A percentile compares a stretch with the other conserved stretches of the same genome.
Evolutionary conservation across 2,888 invertebrate genomes (phyloP).

Genomic region (Pollenia amentaria): DNA sequence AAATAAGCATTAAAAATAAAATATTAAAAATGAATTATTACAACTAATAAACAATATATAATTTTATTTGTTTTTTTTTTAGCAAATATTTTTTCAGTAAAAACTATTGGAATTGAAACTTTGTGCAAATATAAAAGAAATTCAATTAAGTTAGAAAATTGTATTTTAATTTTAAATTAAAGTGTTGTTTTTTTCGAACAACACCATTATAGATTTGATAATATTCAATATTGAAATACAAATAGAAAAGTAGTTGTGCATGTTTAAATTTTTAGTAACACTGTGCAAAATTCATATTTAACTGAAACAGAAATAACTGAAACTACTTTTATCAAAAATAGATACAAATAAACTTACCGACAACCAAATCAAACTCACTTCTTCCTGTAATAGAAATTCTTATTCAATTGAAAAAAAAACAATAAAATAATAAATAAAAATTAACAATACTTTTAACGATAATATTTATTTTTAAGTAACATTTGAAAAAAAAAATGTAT

Average conservation of each 20-base stretch:
- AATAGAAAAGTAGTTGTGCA: conserved; percentile 56
- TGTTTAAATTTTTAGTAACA: conserved; percentile 44
- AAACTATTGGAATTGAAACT: conserved; percentile 37
- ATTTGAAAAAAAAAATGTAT: conserved; percentile 12
- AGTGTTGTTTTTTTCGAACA: no score
- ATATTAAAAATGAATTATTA: neutral
- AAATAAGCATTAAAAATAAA: conserved; percentile 24
- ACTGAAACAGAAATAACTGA: conserved; percentile 1
- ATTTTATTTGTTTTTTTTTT: neutral
- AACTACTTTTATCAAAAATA: conserved; percentile 15
- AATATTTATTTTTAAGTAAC: conserved; percentile 52
- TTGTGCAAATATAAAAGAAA: neutral
- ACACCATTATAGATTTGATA: conserved; percentile 19
- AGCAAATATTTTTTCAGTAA: conserved; percentile 8
- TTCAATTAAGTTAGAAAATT: neutral
- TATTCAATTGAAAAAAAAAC: conserved; percentile 16
- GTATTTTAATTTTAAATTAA: conserved; percentile 1
- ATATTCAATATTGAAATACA: conserved; percentile 24
- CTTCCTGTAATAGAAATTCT: conserved; percentile 64
- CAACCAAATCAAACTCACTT: conserved; percentile 38
- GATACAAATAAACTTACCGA: neutral
- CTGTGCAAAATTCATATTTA: neutral
- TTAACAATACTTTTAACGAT: conserved; percentile 46
- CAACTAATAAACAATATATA: neutral
- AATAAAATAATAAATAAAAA: conserved; percentile 18